Base-by-base conservation (phyloP, 2,888 invertebrate genomes). In the Saturnia japonica region DNA sequence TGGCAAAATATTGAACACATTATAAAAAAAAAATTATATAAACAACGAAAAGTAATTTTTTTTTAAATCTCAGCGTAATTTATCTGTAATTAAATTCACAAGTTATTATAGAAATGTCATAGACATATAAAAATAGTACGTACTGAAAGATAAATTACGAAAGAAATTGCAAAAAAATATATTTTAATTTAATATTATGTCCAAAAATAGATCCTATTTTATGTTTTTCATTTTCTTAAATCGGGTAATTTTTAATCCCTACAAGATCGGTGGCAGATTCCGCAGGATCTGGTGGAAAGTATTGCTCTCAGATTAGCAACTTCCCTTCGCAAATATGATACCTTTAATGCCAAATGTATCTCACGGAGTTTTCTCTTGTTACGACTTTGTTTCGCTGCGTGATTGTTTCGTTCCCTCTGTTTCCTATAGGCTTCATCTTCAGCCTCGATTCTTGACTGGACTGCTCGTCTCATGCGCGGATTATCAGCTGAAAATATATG, bases 351-450 rank as follows among this genome's bases (percentile, higher is more conserved):
- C 54, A 99, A 96, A 82, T 98, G 98, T 78, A 99, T 98, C 86
- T 99, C 99, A 80, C 99, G 97, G 64, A 97, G 96, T 78, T 98
- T 95, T 72, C 99, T 94, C 0, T 98, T 96, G 82, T 99, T 99
- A 4, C 99, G 95, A 0, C 98, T 99, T 78, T 98, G 95, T 88
- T 99, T 99, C 0, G 99, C 99, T 0, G 99, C 99, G 75, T 97
- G 97, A 86, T 99, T 99, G 88, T 99, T 99, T 84, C 98, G 97
- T 76, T 97, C 95, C 14, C 99, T 93, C 71, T 98, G 95, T 80
- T 97, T 98, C 93, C 97, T 96, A 85, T 99, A 99, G 0, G 97
- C 96, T 4, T 97, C 97, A 84, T 98, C 97, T 0, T 96, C 66
- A 75, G 77, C 81, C 68, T 89, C 84, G 60, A 83, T 80, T 45